Conservation (phyloP, 1,140 invertebrate species). For the Subanguina moxae region DNA sequence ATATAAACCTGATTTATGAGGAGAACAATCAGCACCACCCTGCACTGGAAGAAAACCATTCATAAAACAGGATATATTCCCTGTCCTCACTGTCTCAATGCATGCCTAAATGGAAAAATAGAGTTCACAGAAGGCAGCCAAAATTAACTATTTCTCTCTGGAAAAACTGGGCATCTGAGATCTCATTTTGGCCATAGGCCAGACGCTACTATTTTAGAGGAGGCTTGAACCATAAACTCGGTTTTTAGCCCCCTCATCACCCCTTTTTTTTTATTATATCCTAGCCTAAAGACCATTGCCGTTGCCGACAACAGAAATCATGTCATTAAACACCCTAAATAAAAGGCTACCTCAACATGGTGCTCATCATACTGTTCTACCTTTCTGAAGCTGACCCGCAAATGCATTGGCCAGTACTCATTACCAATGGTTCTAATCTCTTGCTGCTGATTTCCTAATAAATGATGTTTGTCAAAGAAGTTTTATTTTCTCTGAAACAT, state of each 20-base stretch:
- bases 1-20: background rate
- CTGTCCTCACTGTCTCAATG: background rate
- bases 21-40: background rate
- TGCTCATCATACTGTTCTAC: background rate
- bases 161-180: no score
- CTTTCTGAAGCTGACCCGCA: background rate
- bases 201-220: no score
- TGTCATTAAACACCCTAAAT: no score
- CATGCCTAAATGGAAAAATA: background rate
- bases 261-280: no score
- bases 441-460: constrained; percentile 1
- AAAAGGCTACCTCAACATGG: background rate
- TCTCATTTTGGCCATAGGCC: no score
- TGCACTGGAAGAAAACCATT: background rate
- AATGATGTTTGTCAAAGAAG: background rate
- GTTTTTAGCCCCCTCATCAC: no score
- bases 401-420: background rate
- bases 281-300: no score
- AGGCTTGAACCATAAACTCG: no score
- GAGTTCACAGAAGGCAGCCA: no score
- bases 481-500: no score
- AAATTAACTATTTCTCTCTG: no score
- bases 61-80: background rate
- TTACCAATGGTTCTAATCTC: background rate
- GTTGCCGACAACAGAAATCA: no score